Evolutionary conservation across 2,797 vertebrate species (phyloP).

Genomic region (Nannoperca obscura): DNA sequence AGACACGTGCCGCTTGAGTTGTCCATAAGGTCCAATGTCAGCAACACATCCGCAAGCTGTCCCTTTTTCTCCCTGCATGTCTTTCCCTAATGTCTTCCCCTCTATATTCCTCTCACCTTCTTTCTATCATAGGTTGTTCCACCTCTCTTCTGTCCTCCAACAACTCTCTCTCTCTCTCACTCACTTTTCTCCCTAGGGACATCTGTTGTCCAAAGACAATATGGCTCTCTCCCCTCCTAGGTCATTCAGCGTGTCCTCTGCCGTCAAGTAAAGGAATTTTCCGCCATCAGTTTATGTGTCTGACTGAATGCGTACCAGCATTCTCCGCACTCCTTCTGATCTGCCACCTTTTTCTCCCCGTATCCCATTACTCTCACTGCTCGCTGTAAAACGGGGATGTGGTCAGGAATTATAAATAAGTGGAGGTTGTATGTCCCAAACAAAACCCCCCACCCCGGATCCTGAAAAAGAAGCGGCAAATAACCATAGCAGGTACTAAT

Average conservation of each 20-base stretch:
- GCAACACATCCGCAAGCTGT: slow-evolving; percentile 57
- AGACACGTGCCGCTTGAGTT: slow-evolving; percentile 44
- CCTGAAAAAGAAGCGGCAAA: not conserved
- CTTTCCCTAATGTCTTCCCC: slow-evolving; percentile 27
- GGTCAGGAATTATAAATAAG: slow-evolving; percentile 35
- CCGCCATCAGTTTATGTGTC: slow-evolving; percentile 27
- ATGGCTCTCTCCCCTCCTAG: slow-evolving; percentile 52
- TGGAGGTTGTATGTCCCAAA: not conserved
- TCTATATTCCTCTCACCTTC: slow-evolving; percentile 43
- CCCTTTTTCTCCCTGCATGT: slow-evolving; percentile 38
- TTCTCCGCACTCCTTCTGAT: slow-evolving; percentile 47
- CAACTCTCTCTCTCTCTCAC: slow-evolving; percentile 33
- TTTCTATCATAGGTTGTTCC: slow-evolving; percentile 46
- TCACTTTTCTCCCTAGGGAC: slow-evolving; percentile 63
- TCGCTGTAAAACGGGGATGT: slow-evolving; percentile 13
- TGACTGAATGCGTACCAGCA: slow-evolving; percentile 36
- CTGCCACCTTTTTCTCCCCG: slow-evolving; percentile 14
- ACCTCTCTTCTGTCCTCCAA: slow-evolving; percentile 30
- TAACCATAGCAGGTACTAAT: not conserved
- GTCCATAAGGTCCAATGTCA: slow-evolving; percentile 68
- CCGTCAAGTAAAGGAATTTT: slow-evolving; percentile 59
- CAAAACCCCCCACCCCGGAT: not conserved
- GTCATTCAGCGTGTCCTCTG: slow-evolving; percentile 69
- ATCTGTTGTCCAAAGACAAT: slow-evolving; percentile 72
- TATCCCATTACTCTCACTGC: slow-evolving; percentile 10